Percentiles rank a stretch among this genome's conserved stretches.
Conservation (phyloP, 2,797 vertebrate species). For the Taenioides sp. region DNA sequence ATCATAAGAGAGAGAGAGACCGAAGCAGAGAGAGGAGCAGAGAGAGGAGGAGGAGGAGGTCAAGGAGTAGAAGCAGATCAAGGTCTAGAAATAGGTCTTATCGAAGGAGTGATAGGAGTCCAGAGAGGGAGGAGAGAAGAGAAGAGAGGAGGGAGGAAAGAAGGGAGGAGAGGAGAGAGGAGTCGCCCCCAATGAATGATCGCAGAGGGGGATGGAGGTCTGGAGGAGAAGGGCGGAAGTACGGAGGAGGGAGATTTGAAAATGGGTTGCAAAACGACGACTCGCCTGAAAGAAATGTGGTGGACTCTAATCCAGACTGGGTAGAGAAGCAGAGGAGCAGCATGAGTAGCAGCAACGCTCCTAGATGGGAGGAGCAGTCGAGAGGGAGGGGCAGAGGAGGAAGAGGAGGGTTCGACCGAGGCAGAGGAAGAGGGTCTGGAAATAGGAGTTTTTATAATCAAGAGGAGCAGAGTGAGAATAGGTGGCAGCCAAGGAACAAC, state of each 20-base stretch:
- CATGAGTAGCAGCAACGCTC: conserved; percentile 73
- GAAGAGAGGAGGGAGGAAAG: conserved; percentile 57
- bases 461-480: conserved; percentile 81
- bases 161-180: conserved; percentile 22
- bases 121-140: neutral
- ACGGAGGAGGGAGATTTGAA: conserved; percentile 74
- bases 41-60: conserved; percentile 44
- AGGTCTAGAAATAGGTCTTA: conserved; percentile 75
- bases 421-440: conserved; percentile 75
- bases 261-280: conserved; percentile 72
- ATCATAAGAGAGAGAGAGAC: conserved; percentile 3
- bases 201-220: conserved; percentile 83
- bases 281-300: conserved; percentile 77
- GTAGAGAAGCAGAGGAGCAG: conserved; percentile 78
- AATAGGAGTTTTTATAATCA: conserved; percentile 76
- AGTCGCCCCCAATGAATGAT: conserved; percentile 87
- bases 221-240: conserved; percentile 79
- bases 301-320: conserved; percentile 87
- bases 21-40: conserved; percentile 72
- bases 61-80: conserved; percentile 69
- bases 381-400: conserved; percentile 77
- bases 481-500: conserved; percentile 86
- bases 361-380: conserved; percentile 60
- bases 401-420: conserved; percentile 72
- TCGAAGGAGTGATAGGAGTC: conserved; percentile 58